Evolutionary conservation across 2,113 vertebrate species (phyloP).

Genomic region (Geococcyx californianus): DNA sequence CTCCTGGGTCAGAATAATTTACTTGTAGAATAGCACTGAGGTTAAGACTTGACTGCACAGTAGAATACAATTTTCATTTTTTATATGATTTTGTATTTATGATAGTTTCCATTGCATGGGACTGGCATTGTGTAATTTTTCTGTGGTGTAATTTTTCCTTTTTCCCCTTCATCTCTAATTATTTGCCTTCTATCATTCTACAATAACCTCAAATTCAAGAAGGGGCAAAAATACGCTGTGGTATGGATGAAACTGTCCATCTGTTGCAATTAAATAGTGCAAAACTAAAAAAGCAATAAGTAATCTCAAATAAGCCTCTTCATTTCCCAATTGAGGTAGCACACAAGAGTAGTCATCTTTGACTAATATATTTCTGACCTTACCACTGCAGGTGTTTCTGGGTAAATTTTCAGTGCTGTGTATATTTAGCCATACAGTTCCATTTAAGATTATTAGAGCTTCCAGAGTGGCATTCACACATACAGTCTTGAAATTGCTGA

Average conservation of each 20-base stretch:
- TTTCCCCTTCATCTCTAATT: not conserved
- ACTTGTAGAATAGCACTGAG: not conserved
- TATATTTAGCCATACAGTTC: not conserved
- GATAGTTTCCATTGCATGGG: not conserved
- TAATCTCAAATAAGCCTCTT: not conserved
- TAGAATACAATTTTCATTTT: not conserved
- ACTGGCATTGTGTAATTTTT: not conserved
- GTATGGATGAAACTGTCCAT: not conserved
- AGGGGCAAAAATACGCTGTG: not conserved
- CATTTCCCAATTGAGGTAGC: not conserved
- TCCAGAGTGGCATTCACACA: not conserved
- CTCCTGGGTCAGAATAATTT: not conserved
- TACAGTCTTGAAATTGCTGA: not conserved
- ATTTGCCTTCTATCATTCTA: not conserved
- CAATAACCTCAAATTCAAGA: not conserved
- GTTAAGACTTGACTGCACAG: not conserved
- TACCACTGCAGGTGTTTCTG: not conserved
- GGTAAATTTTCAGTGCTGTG: not conserved
- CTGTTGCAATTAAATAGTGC: not conserved
- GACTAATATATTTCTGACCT: not conserved
- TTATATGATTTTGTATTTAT: not conserved
- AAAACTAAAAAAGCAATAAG: slow-evolving; percentile 2
- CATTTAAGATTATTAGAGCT: not conserved
- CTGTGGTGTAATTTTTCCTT: not conserved
- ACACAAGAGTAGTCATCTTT: not conserved